Percentiles rank a stretch among this genome's conserved stretches.
phyloP scores from a whole-genome alignment of 2,113 vertebrate genomes.

The Sceloporus tristichus region DNA sequence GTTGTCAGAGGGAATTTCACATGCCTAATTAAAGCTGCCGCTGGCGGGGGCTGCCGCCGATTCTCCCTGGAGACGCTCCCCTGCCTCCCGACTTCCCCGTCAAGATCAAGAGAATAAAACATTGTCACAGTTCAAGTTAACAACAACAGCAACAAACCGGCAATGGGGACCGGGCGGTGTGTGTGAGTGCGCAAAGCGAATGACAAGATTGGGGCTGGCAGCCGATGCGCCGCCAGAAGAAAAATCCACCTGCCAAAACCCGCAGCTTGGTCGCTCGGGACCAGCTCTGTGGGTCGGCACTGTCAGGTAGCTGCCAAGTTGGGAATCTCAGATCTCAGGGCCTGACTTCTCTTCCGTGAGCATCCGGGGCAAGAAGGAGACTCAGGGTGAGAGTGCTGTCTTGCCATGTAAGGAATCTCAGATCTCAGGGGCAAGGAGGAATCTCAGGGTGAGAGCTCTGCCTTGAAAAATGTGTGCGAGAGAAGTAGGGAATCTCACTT shows the following conservation, averaged over 20 bases:
- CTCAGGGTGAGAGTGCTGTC: too few relatives aligned
- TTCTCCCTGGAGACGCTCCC: conserved; percentile 39
- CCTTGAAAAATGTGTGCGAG: too few relatives aligned
- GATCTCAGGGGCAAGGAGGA: too few relatives aligned
- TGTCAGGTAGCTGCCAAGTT: rapidly evolving
- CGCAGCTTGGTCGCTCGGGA: not conserved
- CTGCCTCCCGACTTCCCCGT: conserved; percentile 10
- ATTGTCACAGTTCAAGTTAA: not conserved
- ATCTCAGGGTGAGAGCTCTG: too few relatives aligned
- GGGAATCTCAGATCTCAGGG: too few relatives aligned
- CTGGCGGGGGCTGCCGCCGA: not conserved
- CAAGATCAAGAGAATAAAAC: conserved; percentile 53
- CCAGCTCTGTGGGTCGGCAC: not conserved
- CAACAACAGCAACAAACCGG: not conserved
- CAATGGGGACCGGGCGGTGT: not conserved
- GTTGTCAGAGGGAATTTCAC: conserved; percentile 44
- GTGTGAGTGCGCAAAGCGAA: too few relatives aligned
- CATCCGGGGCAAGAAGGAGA: too few relatives aligned
- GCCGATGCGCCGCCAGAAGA: not conserved
- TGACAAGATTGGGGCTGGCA: not conserved
- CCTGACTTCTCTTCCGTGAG: too few relatives aligned
- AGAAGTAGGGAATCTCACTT: too few relatives aligned
- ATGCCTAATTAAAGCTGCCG: conserved; percentile 60
- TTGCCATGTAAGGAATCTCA: too few relatives aligned
- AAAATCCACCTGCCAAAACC: not conserved